Conservation (phyloP, 2,888 invertebrate species). For the Hypomecis atomaria region DNA sequence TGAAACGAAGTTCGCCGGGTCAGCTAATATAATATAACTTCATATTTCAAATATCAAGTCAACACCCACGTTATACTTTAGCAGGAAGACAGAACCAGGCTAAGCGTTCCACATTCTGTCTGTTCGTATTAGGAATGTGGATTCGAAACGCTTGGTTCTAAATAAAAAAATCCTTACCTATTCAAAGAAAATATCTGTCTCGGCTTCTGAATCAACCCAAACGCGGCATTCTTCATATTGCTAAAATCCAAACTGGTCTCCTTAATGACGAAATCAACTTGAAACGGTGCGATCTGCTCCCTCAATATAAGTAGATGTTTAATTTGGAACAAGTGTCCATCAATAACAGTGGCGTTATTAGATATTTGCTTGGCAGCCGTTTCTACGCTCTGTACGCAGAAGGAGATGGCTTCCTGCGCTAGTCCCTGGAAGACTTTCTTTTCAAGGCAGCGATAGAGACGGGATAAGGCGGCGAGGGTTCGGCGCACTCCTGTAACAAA, state of each 20-base stretch:
- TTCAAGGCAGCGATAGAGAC: constrained; percentile 94
- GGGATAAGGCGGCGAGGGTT: constrained; percentile 96
- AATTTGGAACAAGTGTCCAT: constrained; percentile 98
- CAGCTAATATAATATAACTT: too few species aligned
- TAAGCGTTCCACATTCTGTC: too few species aligned
- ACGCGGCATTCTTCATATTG: constrained; percentile 94
- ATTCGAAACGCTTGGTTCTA: not conserved
- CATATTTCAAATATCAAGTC: too few species aligned
- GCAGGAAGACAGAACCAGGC: too few species aligned
- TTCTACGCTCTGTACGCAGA: constrained; percentile 96
- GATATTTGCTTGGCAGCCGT: constrained; percentile 92
- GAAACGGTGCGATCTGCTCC: constrained; percentile 99
- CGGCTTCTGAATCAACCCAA: constrained; percentile 89
- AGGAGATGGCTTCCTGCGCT: constrained; percentile 97
- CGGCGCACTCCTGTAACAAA: constrained; percentile 92
- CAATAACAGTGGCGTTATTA: constrained; percentile 90
- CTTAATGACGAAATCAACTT: constrained; percentile 96
- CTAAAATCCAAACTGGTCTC: constrained; percentile 92
- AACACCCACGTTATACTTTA: too few species aligned
- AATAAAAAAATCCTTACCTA: constrained; percentile 51
- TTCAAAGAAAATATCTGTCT: constrained; percentile 94
- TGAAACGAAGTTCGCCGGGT: too few species aligned
- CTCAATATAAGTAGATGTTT: constrained; percentile 98
- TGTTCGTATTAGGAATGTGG: too few species aligned
- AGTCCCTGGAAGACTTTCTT: constrained; percentile 97